Conservation (phyloP, 53 echinoderm and acorn worm species). For the Apostichopus leukothele region DNA sequence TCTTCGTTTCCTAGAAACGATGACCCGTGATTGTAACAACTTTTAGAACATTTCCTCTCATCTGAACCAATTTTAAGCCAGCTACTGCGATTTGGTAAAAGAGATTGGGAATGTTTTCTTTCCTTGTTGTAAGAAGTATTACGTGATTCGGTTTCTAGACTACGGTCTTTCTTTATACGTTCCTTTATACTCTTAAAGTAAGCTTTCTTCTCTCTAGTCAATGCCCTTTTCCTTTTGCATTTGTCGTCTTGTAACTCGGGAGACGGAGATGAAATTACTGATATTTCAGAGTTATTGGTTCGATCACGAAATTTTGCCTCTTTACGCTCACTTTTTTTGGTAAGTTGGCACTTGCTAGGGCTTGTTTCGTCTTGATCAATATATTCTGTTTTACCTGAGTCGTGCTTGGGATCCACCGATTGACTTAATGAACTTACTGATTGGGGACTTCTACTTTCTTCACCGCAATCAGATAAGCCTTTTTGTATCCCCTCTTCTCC, state of each 20-base stretch:
- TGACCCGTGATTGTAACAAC: not conserved
- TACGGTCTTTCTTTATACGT: not conserved
- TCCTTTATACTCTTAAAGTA: not conserved
- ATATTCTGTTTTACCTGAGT: no score
- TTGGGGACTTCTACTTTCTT: no score
- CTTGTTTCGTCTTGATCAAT: no score
- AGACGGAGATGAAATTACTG: not conserved
- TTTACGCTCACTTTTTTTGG: no score
- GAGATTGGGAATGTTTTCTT: not conserved
- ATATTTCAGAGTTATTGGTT: no score
- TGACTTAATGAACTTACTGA: no score
- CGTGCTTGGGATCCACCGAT: no score
- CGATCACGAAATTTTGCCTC: no score
- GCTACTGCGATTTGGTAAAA: not conserved
- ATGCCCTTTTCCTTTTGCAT: not conserved
- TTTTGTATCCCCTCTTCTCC: no score
- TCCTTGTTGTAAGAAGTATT: no score
- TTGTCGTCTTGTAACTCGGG: conserved; percentile 13
- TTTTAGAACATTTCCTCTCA: not conserved
- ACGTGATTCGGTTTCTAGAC: not conserved
- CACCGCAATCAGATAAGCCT: no score
- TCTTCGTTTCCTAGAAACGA: not conserved
- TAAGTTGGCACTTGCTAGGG: no score
- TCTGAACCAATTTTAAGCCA: conserved; percentile 10
- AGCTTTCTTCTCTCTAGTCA: not conserved